Conservation (phyloP, 2,797 vertebrate genomes). For the Enteromius fasciolatus region DNA sequence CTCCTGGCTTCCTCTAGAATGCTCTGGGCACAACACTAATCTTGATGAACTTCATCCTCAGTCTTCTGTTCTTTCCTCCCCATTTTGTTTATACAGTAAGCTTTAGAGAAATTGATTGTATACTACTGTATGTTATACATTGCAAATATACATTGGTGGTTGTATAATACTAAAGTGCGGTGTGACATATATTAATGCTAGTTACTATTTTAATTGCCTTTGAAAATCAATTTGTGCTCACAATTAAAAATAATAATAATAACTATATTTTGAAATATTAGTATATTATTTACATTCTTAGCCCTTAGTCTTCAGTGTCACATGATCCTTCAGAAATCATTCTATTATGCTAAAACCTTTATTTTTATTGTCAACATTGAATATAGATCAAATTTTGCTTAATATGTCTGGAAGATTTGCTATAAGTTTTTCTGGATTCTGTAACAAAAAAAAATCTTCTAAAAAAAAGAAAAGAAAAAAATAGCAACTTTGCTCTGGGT, state of each 20-base stretch:
- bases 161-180: not conserved
- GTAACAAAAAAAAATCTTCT: too few species aligned
- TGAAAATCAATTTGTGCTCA: not conserved
- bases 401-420: not conserved
- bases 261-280: not conserved
- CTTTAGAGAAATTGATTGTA: constrained; percentile 62
- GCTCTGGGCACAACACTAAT: constrained; percentile 64
- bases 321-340: not conserved
- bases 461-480: too few species aligned
- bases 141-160: constrained; percentile 1
- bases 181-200: not conserved
- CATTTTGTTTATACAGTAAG: constrained; percentile 63
- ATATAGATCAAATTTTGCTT: not conserved
- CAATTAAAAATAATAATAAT: not conserved
- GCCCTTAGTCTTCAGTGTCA: not conserved
- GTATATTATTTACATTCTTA: not conserved
- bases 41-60: constrained; percentile 63
- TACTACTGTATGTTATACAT: not conserved
- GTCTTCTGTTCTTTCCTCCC: constrained; percentile 69
- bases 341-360: not conserved
- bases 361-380: not conserved
- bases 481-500: not conserved
- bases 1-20: constrained; percentile 63
- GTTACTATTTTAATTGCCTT: not conserved
- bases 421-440: not conserved